phyloP scores from a whole-genome alignment of 2,888 invertebrate species.

The Athripsodes cinereus region DNA sequence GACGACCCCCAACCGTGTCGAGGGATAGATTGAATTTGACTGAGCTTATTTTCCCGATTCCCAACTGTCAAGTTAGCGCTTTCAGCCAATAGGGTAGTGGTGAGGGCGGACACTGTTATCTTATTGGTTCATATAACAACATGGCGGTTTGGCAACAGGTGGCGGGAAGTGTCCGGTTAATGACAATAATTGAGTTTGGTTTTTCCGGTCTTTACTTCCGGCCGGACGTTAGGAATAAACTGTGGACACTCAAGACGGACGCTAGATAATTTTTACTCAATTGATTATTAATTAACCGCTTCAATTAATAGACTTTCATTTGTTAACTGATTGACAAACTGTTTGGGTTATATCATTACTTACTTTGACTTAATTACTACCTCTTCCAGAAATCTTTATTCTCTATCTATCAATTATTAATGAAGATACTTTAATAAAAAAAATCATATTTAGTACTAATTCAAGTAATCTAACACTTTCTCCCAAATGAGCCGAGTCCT shows the following conservation, averaged over 20 bases:
- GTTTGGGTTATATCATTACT: too few relatives aligned
- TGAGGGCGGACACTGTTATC: constrained; percentile 45
- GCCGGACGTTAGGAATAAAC: constrained; percentile 14
- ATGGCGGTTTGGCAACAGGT: constrained; percentile 51
- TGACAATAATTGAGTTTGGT: constrained; percentile 27
- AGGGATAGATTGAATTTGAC: constrained; percentile 27
- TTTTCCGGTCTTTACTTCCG: constrained; percentile 24
- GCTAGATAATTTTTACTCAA: not conserved
- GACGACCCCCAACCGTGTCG: constrained; percentile 7
- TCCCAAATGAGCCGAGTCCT: too few relatives aligned
- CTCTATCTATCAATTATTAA: too few relatives aligned
- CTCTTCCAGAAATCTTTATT: too few relatives aligned
- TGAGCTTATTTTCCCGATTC: constrained; percentile 34
- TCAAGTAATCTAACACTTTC: too few relatives aligned
- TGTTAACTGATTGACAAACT: too few relatives aligned
- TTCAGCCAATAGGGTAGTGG: constrained; percentile 39
- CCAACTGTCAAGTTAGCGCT: constrained; percentile 31
- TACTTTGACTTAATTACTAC: too few relatives aligned
- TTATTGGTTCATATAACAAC: constrained; percentile 44
- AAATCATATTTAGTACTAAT: too few relatives aligned
- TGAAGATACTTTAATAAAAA: too few relatives aligned
- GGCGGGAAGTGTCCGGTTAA: constrained; percentile 31
- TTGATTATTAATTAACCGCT: not conserved
- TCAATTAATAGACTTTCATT: too few relatives aligned
- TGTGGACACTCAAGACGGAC: not conserved